A percentile compares a stretch with the other conserved stretches of the same genome.
phyloP scores from a whole-genome alignment of 2,113 vertebrate species.

The Cavia porcellus region DNA sequence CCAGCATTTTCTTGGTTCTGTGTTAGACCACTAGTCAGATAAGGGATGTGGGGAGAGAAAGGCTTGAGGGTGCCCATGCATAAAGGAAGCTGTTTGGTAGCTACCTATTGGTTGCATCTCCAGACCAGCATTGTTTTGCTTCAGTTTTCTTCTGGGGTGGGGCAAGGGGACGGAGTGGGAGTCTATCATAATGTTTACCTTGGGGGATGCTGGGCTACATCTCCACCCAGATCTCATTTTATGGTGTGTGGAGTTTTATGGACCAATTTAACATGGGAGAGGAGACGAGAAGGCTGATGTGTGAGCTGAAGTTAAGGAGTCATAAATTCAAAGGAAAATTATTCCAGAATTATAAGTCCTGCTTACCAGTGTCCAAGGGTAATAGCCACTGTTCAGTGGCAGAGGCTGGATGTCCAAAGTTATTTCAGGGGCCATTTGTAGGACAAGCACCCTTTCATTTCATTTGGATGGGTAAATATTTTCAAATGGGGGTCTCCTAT shows the following conservation, averaged over 20 bases:
- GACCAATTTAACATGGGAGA: constrained; percentile 76
- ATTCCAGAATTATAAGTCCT: constrained; percentile 76
- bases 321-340: constrained; percentile 81
- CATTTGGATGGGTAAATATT: constrained; percentile 72
- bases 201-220: constrained; percentile 61
- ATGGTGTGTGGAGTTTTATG: constrained; percentile 78
- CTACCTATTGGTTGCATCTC: not conserved
- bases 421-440: constrained; percentile 78
- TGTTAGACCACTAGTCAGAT: constrained; percentile 49
- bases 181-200: constrained; percentile 69
- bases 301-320: constrained; percentile 70
- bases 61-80: not conserved
- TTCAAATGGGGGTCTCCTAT: constrained; percentile 77
- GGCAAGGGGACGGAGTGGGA: not conserved
- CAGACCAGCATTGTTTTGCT: not conserved
- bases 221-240: constrained; percentile 75
- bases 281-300: constrained; percentile 77
- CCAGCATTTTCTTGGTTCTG: constrained; percentile 7
- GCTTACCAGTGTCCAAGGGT: constrained; percentile 76
- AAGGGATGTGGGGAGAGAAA: not conserved
- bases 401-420: constrained; percentile 58
- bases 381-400: constrained; percentile 72
- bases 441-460: constrained; percentile 80
- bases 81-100: not conserved
- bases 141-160: not conserved